A percentile compares a stretch with the other conserved stretches of the same genome.
These are phyloP conservation scores for Callosobruchus maculatus DNA, from an alignment of 2,888 invertebrate genomes.

Conservation along the genomic window DNA sequence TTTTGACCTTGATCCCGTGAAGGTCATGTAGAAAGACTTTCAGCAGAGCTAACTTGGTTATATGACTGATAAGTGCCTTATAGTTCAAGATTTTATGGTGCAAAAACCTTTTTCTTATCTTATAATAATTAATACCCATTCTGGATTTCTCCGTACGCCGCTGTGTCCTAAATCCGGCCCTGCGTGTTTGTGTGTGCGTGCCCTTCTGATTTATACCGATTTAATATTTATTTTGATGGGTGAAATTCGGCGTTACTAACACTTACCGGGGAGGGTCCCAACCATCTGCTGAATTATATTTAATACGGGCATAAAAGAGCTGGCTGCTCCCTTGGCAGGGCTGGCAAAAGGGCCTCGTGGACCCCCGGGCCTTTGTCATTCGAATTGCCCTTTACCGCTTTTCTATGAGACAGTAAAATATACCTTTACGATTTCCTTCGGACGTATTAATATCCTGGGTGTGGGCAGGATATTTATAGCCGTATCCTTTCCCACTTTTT, in stretches of 20 bases:
- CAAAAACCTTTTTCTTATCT: no score
- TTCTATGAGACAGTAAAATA: conserved; percentile 37
- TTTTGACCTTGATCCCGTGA: no score
- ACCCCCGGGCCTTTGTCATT: conserved; percentile 36
- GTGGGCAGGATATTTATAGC: not conserved
- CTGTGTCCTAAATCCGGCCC: conserved; percentile 14
- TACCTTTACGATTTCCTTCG: conserved; percentile 22
- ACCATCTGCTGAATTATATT: conserved; percentile 48
- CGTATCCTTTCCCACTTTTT: not conserved
- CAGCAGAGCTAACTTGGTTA: no score
- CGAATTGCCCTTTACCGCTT: conserved; percentile 44
- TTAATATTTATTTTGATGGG: conserved; percentile 54
- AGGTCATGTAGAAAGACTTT: no score
- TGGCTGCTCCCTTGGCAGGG: conserved; percentile 27
- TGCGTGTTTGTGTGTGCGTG: conserved; percentile 20
- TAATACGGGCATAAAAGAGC: conserved; percentile 32
- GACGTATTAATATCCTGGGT: not conserved
- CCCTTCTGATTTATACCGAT: conserved; percentile 51
- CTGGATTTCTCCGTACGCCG: not conserved
- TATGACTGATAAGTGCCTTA: no score
- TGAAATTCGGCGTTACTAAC: conserved; percentile 53
- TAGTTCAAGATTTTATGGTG: no score
- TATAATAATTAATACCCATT: no score
- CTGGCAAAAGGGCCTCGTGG: conserved; percentile 18
- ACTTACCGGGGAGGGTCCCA: conserved; percentile 39